Base-by-base conservation (phyloP, 2,797 vertebrate species). In the Premnoplex brunnescens region DNA sequence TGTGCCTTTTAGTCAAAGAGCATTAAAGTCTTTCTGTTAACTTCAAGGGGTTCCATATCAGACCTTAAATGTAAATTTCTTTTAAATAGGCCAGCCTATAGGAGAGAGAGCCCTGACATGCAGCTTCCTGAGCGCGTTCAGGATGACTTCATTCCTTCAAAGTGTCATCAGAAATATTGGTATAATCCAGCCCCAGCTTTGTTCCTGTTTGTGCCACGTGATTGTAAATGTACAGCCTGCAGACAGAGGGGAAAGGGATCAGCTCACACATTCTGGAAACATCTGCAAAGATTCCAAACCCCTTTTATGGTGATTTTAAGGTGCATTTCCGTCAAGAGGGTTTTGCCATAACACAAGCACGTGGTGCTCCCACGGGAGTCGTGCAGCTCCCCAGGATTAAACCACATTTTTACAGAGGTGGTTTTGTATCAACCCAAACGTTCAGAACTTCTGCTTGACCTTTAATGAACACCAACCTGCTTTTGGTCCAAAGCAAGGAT, bases 21-120 rank as follows among this genome's bases (percentile, higher is more conserved):
- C 44, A 88, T 95, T 95, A 94, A 93, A 90, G 39, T 78, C 66
- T 86, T 93, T 78, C 51, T 6, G 7, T 75, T 80, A 75, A 64
- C 82, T 92, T 94, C 54, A 94, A 26, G 44, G 59, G 54, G 43
- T 69, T 91, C 90, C 77, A 66, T 95, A 94, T 94, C 94, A 91
- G 93, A 86, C 74, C 41, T 84, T 78, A 91, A 93, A 95, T 95
- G 90, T 62, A 93, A 95, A 91, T 94, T 77, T 95, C 84, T 89
- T 94, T 91, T 88, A 90, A 94, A 73, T 34, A 97, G 36, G 27
- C 12, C 74, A 84, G 8, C 18, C 15, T 58, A 48, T 28, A 91
- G 60, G 52, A 67, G 48, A 76, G 67, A 54, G 59, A 85, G 44
- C 11, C 49, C 72, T 95, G 85, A 64, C 54, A 49, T 39, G 89